phyloP scores from a whole-genome alignment of 53 echinoderm and acorn worm genomes.

The Temnopleurus reevesii region DNA sequence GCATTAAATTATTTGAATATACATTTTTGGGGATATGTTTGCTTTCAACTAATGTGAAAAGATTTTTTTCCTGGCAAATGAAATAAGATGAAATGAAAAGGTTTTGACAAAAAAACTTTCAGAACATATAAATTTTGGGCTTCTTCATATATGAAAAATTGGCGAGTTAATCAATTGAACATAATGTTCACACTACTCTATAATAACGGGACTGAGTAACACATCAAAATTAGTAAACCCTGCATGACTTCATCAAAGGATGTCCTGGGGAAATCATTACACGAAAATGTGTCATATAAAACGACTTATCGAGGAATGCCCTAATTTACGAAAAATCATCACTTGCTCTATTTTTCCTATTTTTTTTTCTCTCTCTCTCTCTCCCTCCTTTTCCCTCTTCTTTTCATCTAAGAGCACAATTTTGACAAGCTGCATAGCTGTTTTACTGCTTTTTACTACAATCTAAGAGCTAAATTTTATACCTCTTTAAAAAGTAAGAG shows the following conservation, averaged over 20 bases:
- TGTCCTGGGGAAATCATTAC: not conserved
- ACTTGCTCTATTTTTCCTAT: not conserved
- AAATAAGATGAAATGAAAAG: no score
- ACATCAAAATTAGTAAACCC: slow-evolving; percentile 13
- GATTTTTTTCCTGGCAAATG: no score
- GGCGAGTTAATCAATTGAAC: not conserved
- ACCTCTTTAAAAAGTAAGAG: no score
- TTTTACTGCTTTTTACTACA: no score
- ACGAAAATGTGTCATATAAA: not conserved
- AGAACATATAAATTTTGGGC: no score
- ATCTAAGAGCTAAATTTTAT: no score
- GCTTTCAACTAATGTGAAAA: no score
- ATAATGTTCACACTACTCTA: not conserved
- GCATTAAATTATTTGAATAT: no score
- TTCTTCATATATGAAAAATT: not conserved
- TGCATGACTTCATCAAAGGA: not conserved
- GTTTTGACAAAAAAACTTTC: no score
- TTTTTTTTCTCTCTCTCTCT: not conserved
- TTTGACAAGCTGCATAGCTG: no score
- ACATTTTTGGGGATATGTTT: no score
- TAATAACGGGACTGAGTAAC: not conserved
- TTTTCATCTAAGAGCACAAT: no score
- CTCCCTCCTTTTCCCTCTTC: not conserved
- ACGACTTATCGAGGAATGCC: not conserved
- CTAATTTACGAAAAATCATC: not conserved